Percentiles rank a stretch among this genome's conserved stretches.
These are phyloP conservation scores for Globodera ellingtonae DNA, from an alignment of 1,140 invertebrate species.

Conservation along the genomic window DNA sequence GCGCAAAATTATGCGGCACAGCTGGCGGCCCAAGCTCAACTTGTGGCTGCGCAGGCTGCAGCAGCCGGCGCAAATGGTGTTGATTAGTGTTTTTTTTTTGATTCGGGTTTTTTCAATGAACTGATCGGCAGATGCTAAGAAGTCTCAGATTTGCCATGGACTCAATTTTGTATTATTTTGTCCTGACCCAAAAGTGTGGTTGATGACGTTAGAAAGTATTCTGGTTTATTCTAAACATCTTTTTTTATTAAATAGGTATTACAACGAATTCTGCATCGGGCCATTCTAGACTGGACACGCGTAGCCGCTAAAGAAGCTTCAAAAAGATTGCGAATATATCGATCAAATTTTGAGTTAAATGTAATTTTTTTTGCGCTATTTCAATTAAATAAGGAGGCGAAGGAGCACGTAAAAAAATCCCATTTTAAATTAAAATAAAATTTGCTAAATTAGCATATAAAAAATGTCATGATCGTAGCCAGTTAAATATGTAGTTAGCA, in stretches of 20 bases:
- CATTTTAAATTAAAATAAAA: too few species aligned
- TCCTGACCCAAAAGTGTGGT: too few species aligned
- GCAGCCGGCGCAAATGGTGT: conserved; percentile 2
- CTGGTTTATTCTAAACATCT: too few species aligned
- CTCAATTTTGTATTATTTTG: too few species aligned
- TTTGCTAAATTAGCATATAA: too few species aligned
- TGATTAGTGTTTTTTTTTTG: neutral
- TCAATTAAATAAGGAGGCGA: neutral
- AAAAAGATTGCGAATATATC: neutral
- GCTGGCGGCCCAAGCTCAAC: conserved; percentile 27
- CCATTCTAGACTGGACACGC: neutral
- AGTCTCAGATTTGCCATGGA: too few species aligned
- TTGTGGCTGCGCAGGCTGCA: conserved; percentile 26
- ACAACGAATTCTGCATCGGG: neutral
- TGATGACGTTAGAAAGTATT: neutral
- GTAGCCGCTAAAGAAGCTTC: conserved; percentile 11
- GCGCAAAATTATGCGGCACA: conserved; percentile 29
- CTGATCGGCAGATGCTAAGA: too few species aligned
- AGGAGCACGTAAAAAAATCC: too few species aligned
- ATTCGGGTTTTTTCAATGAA: too few species aligned
- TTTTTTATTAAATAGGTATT: neutral
- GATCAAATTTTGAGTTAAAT: neutral
- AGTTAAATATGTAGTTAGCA: too few species aligned
- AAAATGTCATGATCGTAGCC: too few species aligned
- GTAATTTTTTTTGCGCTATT: neutral